These are phyloP conservation scores for Lepisosteus oculatus DNA, from an alignment of 2,113 vertebrate genomes.

Conservation along the genomic window DNA sequence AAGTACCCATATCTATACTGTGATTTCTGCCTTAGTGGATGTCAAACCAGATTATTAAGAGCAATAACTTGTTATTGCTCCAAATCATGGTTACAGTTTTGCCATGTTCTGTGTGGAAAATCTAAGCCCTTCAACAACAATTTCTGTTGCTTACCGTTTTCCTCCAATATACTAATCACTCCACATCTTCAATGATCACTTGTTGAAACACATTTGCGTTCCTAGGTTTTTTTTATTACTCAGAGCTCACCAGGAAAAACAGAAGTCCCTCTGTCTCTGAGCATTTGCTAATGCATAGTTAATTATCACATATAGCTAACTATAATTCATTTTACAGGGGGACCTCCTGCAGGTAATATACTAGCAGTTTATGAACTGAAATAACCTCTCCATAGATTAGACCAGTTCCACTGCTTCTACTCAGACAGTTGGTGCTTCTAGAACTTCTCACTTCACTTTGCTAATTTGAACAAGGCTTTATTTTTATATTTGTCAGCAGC, in stretches of 20 bases:
- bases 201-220: conserved; percentile 81
- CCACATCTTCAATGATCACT: conserved; percentile 80
- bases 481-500: conserved; percentile 83
- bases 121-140: conserved; percentile 60
- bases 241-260: conserved; percentile 74
- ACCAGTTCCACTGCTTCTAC: conserved; percentile 64
- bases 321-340: conserved; percentile 82
- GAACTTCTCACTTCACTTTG: conserved; percentile 78
- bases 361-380: conserved; percentile 82
- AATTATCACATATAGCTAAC: conserved; percentile 85
- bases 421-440: conserved; percentile 80
- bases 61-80: too few species aligned
- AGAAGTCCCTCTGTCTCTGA: conserved; percentile 75
- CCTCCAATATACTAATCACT: conserved; percentile 75
- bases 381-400: conserved; percentile 82
- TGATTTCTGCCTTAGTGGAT: too few species aligned
- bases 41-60: too few species aligned
- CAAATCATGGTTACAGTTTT: too few species aligned
- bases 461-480: conserved; percentile 86
- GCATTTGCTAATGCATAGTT: conserved; percentile 83
- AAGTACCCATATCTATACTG: too few species aligned
- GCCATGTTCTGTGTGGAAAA: too few species aligned
- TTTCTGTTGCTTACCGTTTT: conserved; percentile 73
- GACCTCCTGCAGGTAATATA: conserved; percentile 78
- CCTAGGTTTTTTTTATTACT: conserved; percentile 67